phyloP scores from a whole-genome alignment of 2,888 invertebrate genomes.

The Polyploca ridens region DNA sequence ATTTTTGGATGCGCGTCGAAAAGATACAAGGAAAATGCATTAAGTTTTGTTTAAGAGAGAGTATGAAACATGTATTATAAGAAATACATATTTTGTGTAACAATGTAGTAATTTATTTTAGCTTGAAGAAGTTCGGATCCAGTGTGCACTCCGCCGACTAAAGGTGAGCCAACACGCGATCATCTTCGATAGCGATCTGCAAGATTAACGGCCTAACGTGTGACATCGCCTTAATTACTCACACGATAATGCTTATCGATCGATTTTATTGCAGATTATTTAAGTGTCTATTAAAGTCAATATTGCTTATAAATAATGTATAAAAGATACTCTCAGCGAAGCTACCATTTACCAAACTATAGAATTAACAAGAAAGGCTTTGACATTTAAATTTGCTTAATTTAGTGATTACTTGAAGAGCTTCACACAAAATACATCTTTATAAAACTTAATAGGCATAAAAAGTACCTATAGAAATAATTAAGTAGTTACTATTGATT shows the following conservation, averaged over 20 bases:
- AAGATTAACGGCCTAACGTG: slow-evolving; percentile 75
- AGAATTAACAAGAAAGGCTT: not conserved
- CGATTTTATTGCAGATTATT: slow-evolving; percentile 54
- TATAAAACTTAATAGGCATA: too few relatives aligned
- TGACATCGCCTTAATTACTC: slow-evolving; percentile 77
- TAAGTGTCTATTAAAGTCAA: slow-evolving; percentile 12
- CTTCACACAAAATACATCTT: too few relatives aligned
- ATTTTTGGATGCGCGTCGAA: slow-evolving; percentile 57
- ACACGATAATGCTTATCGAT: slow-evolving; percentile 69
- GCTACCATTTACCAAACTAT: not conserved
- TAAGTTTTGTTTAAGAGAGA: slow-evolving; percentile 38
- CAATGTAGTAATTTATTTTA: slow-evolving; percentile 51
- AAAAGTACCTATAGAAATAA: too few relatives aligned
- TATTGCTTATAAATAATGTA: slow-evolving; percentile 8
- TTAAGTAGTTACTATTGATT: too few relatives aligned
- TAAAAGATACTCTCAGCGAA: not conserved
- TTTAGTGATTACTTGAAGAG: too few relatives aligned
- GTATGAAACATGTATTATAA: slow-evolving; percentile 36
- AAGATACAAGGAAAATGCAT: slow-evolving; percentile 72
- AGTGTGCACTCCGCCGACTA: slow-evolving; percentile 42
- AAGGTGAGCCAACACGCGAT: slow-evolving; percentile 67
- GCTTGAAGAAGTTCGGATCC: slow-evolving; percentile 31
- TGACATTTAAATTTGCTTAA: not conserved
- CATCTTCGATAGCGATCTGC: slow-evolving; percentile 74
- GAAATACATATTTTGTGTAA: slow-evolving; percentile 49